These are phyloP conservation scores for Albula glossodonta DNA, from an alignment of 2,113 vertebrate genomes.

Conservation along the genomic window DNA sequence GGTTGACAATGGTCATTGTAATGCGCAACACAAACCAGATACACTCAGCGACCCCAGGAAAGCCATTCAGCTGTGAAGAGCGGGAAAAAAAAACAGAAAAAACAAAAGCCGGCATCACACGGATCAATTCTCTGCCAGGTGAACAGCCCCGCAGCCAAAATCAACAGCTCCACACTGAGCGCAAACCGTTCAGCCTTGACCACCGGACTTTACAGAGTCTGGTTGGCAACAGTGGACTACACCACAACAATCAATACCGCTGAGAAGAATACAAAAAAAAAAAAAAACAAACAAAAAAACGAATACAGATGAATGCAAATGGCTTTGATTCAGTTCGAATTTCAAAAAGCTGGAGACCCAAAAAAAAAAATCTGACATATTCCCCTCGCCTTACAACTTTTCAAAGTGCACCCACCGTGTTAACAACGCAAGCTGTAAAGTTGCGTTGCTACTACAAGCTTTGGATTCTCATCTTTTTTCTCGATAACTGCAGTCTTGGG, in stretches of 20 bases:
- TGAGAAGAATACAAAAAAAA: slow-evolving; percentile 6
- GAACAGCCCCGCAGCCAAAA: slow-evolving; percentile 17
- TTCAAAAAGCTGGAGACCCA: slow-evolving; percentile 19
- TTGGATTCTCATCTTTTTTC: slow-evolving; percentile 15
- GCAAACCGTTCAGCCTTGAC: slow-evolving; percentile 26
- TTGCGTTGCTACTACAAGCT: too few species aligned
- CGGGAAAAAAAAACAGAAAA: slow-evolving; percentile 2
- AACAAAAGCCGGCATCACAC: neutral
- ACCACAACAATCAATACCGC: slow-evolving; percentile 28
- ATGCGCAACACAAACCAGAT: neutral
- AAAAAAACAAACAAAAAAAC: neutral
- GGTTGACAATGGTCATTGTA: neutral
- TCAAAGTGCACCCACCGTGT: slow-evolving; percentile 49
- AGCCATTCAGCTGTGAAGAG: slow-evolving; percentile 13
- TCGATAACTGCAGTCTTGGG: slow-evolving; percentile 54
- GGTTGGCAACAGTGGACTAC: slow-evolving; percentile 2
- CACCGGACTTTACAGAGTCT: slow-evolving; percentile 23
- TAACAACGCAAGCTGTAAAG: neutral
- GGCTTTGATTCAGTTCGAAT: slow-evolving; percentile 8
- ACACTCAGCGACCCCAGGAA: neutral
- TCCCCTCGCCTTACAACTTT: slow-evolving; percentile 53
- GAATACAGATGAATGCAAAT: neutral
- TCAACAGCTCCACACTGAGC: slow-evolving; percentile 19
- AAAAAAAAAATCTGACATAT: slow-evolving; percentile 32
- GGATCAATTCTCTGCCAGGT: slow-evolving; percentile 29